These are phyloP conservation scores for Crotalus viridis DNA, from an alignment of 2,113 vertebrate species.

Conservation along the genomic window DNA sequence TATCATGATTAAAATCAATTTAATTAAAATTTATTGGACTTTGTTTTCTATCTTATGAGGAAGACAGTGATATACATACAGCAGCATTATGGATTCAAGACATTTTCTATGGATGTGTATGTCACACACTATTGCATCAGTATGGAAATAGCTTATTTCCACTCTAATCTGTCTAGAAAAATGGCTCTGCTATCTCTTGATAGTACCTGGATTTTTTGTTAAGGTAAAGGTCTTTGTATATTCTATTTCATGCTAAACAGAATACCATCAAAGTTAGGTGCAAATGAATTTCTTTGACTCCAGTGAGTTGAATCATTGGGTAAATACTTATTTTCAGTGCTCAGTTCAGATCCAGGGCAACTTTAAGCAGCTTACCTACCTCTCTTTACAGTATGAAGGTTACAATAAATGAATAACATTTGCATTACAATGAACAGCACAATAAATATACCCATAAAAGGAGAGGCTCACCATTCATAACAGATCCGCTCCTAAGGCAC, in stretches of 20 bases:
- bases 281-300: background rate
- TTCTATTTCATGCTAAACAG: background rate
- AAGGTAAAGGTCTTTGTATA: background rate
- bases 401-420: background rate
- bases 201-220: background rate
- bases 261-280: background rate
- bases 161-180: background rate
- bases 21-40: slow-evolving; percentile 27
- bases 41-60: slow-evolving; percentile 26
- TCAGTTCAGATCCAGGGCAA: background rate
- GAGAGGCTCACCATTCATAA: background rate
- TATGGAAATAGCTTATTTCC: background rate
- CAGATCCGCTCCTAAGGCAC: background rate
- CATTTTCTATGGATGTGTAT: background rate
- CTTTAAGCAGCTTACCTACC: background rate
- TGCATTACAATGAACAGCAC: background rate
- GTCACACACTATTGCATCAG: background rate
- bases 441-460: background rate
- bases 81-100: background rate
- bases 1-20: slow-evolving; percentile 6
- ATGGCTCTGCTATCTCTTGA: background rate
- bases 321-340: background rate
- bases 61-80: background rate
- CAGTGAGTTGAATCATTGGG: background rate
- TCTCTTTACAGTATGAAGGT: background rate